Conservation (phyloP, 2,888 invertebrate species). For the Cantharis rufa region DNA sequence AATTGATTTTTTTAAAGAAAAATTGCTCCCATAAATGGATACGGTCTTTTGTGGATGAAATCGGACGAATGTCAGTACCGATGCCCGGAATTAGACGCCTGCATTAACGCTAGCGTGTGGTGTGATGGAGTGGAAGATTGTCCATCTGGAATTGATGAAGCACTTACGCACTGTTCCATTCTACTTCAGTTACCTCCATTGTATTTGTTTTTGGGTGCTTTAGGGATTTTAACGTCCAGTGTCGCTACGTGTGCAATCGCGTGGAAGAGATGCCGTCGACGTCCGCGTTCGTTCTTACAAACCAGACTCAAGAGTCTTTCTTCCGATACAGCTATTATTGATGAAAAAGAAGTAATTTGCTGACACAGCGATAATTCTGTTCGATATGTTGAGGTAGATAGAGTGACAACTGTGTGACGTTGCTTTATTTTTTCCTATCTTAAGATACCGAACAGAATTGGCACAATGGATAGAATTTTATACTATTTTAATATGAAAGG, state of each 20-base stretch:
- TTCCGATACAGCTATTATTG: constrained; percentile 81
- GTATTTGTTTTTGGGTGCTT: constrained; percentile 62
- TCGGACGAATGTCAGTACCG: constrained; percentile 75
- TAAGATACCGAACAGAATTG: constrained; percentile 50
- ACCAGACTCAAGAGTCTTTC: constrained; percentile 78
- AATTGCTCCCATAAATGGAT: constrained; percentile 61
- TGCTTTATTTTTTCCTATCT: constrained; percentile 25
- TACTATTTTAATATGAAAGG: constrained; percentile 32
- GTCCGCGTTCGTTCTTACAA: constrained; percentile 77
- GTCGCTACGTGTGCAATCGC: constrained; percentile 43
- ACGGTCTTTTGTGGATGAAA: constrained; percentile 59
- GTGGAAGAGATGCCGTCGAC: constrained; percentile 59
- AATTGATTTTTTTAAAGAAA: constrained; percentile 51
- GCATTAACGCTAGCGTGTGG: constrained; percentile 79
- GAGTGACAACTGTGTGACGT: constrained; percentile 88
- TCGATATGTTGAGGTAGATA: constrained; percentile 87
- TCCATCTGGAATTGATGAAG: constrained; percentile 80
- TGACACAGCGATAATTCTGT: constrained; percentile 96
- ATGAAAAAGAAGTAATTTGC: constrained; percentile 90
- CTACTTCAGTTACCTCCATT: constrained; percentile 77
- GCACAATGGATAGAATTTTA: constrained; percentile 20
- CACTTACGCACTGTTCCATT: constrained; percentile 78
- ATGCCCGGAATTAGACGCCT: constrained; percentile 80
- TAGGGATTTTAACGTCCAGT: constrained; percentile 52
- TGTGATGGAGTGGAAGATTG: constrained; percentile 80